Conservation (phyloP, 2,888 invertebrate genomes). For the Latheticus oryzae region DNA sequence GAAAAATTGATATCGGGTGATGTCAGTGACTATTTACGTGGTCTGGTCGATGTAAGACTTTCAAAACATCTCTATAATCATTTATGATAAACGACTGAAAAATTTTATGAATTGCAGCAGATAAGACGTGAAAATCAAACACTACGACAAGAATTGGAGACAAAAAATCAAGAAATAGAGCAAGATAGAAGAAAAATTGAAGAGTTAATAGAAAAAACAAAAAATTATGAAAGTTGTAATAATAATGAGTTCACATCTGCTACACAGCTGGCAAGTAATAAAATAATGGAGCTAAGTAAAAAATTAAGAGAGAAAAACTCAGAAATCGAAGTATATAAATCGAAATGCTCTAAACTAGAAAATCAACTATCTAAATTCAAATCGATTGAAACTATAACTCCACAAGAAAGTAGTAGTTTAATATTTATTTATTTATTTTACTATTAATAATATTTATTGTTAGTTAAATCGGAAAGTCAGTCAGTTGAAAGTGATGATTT, state of each 20-base stretch:
- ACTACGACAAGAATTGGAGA: conserved; percentile 67
- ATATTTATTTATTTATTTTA: conserved; percentile 10
- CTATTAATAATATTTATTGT: neutral
- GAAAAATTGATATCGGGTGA: conserved; percentile 66
- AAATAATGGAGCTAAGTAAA: conserved; percentile 76
- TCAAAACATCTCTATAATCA: neutral
- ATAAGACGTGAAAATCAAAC: conserved; percentile 70
- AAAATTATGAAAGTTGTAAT: conserved; percentile 67
- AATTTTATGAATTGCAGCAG: conserved; percentile 60
- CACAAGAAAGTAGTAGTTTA: conserved; percentile 5
- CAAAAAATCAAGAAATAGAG: conserved; percentile 55
- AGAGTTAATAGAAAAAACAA: conserved; percentile 67
- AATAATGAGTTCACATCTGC: conserved; percentile 68
- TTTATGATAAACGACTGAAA: neutral
- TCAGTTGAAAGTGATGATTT: conserved; percentile 57
- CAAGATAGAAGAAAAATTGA: conserved; percentile 65
- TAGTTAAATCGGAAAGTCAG: conserved; percentile 8
- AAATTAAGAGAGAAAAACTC: conserved; percentile 74
- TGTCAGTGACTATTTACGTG: conserved; percentile 71
- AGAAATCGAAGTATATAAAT: conserved; percentile 72
- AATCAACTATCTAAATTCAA: conserved; percentile 66
- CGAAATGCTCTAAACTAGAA: conserved; percentile 70
- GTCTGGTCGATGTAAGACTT: conserved; percentile 69
- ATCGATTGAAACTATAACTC: too few species aligned
- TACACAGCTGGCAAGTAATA: conserved; percentile 71